Evolutionary conservation across 1,140 invertebrate species (phyloP).

Genomic region (Contarinia nasturtii): DNA sequence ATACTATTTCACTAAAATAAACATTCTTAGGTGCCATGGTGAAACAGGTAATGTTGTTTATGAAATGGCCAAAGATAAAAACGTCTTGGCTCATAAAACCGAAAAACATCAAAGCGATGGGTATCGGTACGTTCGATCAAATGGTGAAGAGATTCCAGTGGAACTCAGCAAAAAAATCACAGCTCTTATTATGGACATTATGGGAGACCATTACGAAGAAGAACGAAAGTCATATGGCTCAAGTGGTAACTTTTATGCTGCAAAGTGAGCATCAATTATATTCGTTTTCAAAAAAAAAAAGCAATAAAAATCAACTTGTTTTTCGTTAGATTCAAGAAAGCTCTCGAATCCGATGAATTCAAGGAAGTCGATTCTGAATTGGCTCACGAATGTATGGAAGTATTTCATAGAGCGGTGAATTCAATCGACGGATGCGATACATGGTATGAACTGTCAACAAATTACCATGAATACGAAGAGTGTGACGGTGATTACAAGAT

Average conservation of each 20-base stretch:
- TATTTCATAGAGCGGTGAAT: constrained; percentile 30
- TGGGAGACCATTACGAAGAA: constrained; percentile 10
- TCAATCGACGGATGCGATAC: constrained; percentile 34
- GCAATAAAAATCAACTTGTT: too few relatives aligned
- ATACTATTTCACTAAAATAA: too few relatives aligned
- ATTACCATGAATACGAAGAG: constrained; percentile 30
- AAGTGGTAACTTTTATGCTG: constrained; percentile 26
- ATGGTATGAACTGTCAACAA: constrained; percentile 36
- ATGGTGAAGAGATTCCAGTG: constrained; percentile 17
- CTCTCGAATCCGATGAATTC: constrained; percentile 1
- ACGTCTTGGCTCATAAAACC: constrained; percentile 24
- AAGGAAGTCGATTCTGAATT: constrained; percentile 10
- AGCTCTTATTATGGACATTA: constrained; percentile 13
- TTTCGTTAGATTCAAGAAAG: neutral
- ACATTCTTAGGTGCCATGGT: constrained; percentile 65
- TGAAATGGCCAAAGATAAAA: constrained; percentile 34
- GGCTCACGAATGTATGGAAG: constrained; percentile 26
- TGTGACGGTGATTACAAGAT: constrained; percentile 35
- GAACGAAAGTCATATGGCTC: constrained; percentile 16
- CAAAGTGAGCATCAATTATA: constrained; percentile 15
- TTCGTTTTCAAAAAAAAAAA: too few relatives aligned
- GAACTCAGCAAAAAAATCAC: constrained; percentile 10
- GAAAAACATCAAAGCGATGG: constrained; percentile 12
- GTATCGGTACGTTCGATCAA: constrained; percentile 21
- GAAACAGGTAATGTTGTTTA: constrained; percentile 49